Percentiles rank a stretch among this genome's conserved stretches.
These are phyloP conservation scores for Odiellus spinosus DNA, from an alignment of 2,888 invertebrate genomes.

Conservation along the genomic window DNA sequence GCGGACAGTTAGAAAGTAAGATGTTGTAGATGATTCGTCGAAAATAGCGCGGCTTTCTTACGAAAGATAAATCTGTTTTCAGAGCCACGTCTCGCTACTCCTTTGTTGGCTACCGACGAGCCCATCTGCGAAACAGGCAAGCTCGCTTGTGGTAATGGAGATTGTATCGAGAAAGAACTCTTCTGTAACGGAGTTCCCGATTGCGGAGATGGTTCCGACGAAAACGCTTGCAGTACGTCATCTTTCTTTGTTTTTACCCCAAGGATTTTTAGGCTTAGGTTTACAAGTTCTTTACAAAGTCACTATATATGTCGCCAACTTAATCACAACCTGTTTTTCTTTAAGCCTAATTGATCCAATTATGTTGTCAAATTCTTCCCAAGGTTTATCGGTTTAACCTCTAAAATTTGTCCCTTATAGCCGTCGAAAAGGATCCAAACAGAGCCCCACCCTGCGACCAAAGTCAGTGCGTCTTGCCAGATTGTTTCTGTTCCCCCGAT, in stretches of 20 bases:
- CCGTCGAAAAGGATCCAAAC: conserved; percentile 27
- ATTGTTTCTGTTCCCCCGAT: conserved; percentile 28
- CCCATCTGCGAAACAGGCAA: conserved; percentile 80
- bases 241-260: neutral
- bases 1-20: conserved; percentile 87
- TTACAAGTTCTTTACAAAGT: neutral
- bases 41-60: neutral
- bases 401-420: conserved; percentile 14
- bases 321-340: neutral
- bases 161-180: conserved; percentile 75
- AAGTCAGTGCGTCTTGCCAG: conserved; percentile 25
- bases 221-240: conserved; percentile 83
- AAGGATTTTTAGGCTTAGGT: neutral
- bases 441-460: conserved; percentile 25
- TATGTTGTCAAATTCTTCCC: too few species aligned
- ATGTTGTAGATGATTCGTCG: conserved; percentile 9
- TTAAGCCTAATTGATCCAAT: neutral
- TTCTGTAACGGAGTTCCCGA: conserved; percentile 87
- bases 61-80: conserved; percentile 24
- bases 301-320: neutral
- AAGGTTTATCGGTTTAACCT: too few species aligned
- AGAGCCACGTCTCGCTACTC: conserved; percentile 79
- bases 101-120: conserved; percentile 79
- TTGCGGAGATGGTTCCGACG: conserved; percentile 86
- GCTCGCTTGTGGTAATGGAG: conserved; percentile 77